phyloP scores from a whole-genome alignment of 2,113 vertebrate species.

The Eleginops maclovinus region DNA sequence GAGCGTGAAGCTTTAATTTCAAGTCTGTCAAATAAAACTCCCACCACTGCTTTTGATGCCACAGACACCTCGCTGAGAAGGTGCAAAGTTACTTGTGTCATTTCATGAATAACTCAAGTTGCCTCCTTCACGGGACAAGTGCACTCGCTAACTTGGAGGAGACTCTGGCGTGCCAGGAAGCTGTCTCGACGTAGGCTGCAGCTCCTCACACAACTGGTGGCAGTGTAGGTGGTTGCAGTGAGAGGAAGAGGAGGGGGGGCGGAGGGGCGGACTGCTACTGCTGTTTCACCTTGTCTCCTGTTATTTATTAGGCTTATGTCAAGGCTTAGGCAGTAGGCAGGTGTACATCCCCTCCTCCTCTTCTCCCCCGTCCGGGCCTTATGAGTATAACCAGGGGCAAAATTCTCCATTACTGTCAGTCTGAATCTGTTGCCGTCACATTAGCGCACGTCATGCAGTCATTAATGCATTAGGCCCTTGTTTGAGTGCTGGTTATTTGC shows the following conservation, averaged over 20 bases:
- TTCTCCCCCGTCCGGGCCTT: constrained; percentile 47
- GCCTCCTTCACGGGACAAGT: constrained; percentile 44
- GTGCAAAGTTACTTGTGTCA: constrained; percentile 48
- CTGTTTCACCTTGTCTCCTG: constrained; percentile 90
- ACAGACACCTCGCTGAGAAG: constrained; percentile 8
- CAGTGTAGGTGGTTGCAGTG: constrained; percentile 44
- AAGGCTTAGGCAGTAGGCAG: constrained; percentile 85
- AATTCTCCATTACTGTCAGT: constrained; percentile 97
- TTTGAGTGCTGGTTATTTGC: constrained; percentile 83
- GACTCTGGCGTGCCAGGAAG: constrained; percentile 66
- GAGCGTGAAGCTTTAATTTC: constrained; percentile 37
- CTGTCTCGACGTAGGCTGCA: constrained; percentile 54
- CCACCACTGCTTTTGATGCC: not conserved
- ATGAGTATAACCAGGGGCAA: constrained; percentile 88
- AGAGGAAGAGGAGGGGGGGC: not conserved
- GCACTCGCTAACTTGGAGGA: constrained; percentile 57
- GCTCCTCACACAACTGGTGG: constrained; percentile 28
- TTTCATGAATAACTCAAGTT: constrained; percentile 53
- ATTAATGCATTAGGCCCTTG: constrained; percentile 89
- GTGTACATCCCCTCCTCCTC: constrained; percentile 63
- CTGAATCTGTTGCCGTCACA: constrained; percentile 85
- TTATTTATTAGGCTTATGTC: constrained; percentile 86
- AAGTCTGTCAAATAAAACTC: constrained; percentile 42
- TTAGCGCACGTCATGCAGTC: constrained; percentile 87
- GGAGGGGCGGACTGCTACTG: constrained; percentile 30